phyloP scores from a whole-genome alignment of 2,113 vertebrate species.

The human region DNA sequence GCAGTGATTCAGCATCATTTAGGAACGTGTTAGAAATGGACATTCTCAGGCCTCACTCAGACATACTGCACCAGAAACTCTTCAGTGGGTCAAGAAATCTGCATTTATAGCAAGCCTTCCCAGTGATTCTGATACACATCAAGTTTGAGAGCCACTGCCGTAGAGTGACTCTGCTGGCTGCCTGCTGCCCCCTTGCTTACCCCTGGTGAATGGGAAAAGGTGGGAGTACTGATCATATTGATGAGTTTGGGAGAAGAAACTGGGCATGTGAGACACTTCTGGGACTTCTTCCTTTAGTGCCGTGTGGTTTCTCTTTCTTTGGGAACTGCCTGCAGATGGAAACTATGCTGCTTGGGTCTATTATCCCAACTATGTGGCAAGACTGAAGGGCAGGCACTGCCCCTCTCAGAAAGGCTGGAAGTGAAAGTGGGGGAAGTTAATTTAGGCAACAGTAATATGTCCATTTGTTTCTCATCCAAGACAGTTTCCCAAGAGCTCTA shows the following conservation, averaged over 20 bases:
- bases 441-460: not conserved
- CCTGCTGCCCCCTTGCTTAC: not conserved
- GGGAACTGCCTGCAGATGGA: not conserved
- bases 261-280: not conserved
- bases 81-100: not conserved
- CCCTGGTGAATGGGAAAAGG: no score
- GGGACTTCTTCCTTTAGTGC: not conserved
- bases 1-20: not conserved
- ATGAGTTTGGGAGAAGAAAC: not conserved
- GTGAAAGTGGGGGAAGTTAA: not conserved
- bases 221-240: not conserved
- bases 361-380: not conserved
- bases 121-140: not conserved
- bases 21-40: not conserved
- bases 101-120: not conserved
- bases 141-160: not conserved
- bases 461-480: not conserved
- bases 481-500: not conserved
- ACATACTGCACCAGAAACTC: not conserved
- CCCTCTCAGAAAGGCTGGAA: not conserved
- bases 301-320: not conserved
- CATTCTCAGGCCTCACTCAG: not conserved
- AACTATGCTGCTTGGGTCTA: not conserved
- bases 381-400: not conserved
- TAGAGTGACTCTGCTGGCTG: not conserved